These are phyloP conservation scores for Phymatocera aterrima DNA, from an alignment of 2,888 invertebrate species.

Conservation along the genomic window DNA sequence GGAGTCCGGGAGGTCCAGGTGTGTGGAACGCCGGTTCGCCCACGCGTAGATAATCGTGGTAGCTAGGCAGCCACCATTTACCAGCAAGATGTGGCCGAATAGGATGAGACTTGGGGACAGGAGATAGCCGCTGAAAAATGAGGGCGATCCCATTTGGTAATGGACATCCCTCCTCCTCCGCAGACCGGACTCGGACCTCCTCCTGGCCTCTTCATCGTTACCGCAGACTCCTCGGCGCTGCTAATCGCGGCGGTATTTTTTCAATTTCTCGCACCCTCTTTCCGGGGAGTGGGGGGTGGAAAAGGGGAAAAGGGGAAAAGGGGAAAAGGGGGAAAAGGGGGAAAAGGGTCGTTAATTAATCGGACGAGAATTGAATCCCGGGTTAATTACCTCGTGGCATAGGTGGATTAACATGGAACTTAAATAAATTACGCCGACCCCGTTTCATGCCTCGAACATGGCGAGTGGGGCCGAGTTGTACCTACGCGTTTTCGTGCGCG, in stretches of 20 bases:
- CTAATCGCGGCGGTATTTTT: constrained; percentile 28
- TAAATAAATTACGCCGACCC: not conserved
- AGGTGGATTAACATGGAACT: constrained; percentile 35
- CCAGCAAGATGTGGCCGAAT: constrained; percentile 8
- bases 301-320: not conserved
- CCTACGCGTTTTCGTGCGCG: not conserved
- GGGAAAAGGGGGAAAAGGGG: not conserved
- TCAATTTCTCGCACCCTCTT: constrained; percentile 28
- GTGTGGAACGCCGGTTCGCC: no score
- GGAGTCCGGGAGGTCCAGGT: no score
- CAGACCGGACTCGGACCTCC: not conserved
- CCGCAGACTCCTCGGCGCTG: not conserved
- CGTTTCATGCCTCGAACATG: not conserved
- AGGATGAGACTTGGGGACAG: constrained; percentile 13
- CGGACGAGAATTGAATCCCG: constrained; percentile 17
- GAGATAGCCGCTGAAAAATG: constrained; percentile 33
- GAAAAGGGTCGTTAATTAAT: constrained; percentile 27
- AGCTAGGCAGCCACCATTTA: no score
- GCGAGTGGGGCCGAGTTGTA: not conserved
- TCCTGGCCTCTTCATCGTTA: not conserved
- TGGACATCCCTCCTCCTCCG: not conserved
- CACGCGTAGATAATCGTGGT: no score
- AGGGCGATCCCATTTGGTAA: constrained; percentile 38
- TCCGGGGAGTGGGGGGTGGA: not conserved
- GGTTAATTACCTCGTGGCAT: constrained; percentile 32